Evolutionary conservation across 2,888 invertebrate genomes (phyloP).

Genomic region (Calliphora vomitoria): DNA sequence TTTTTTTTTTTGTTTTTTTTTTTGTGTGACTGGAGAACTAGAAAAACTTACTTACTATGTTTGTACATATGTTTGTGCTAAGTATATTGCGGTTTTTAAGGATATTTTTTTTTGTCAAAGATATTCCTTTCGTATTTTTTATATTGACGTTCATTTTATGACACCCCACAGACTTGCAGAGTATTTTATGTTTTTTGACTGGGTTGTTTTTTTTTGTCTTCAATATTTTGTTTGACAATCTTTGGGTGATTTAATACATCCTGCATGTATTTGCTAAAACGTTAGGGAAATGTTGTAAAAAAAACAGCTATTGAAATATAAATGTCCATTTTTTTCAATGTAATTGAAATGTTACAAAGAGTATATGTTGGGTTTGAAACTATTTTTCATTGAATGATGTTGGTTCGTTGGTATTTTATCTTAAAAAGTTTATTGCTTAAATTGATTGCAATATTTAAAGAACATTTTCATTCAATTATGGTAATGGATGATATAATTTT

Average conservation of each 20-base stretch:
- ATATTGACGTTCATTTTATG: slow-evolving; percentile 12
- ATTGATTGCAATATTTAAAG: slow-evolving; percentile 17
- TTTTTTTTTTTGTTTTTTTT: neutral
- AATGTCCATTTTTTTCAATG: neutral
- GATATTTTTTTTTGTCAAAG: neutral
- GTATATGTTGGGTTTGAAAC: neutral
- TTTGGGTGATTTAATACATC: slow-evolving; percentile 47
- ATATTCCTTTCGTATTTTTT: neutral
- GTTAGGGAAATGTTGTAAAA: neutral
- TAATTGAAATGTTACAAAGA: neutral
- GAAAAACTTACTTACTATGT: too few species aligned
- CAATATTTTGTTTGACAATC: neutral
- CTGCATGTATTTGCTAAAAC: slow-evolving; percentile 2
- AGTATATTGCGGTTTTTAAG: slow-evolving; percentile 22
- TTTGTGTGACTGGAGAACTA: neutral
- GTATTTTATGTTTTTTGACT: neutral
- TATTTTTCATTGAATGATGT: slow-evolving; percentile 21
- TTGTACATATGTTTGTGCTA: neutral
- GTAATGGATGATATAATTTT: slow-evolving; percentile 20
- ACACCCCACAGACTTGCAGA: neutral
- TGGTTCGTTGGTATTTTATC: neutral
- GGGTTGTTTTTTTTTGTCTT: neutral
- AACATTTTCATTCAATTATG: slow-evolving; percentile 31
- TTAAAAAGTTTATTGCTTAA: slow-evolving; percentile 3
- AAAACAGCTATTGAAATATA: neutral